These are phyloP conservation scores for Chaetura pelagica DNA, from an alignment of 2,113 vertebrate genomes.

Conservation along the genomic window DNA sequence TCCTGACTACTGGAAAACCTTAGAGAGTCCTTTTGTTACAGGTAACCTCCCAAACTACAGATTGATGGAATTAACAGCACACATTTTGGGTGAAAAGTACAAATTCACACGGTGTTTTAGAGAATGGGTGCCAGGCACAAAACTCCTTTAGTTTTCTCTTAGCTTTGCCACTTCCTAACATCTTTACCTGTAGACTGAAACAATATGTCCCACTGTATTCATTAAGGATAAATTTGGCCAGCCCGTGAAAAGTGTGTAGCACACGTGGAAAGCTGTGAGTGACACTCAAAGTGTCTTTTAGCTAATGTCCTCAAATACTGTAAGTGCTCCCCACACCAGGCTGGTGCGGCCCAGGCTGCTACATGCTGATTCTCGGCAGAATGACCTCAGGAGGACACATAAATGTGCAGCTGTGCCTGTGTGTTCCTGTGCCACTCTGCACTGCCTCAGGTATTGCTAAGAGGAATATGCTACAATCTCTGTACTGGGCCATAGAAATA, in stretches of 20 bases:
- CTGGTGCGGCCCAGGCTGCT: background rate
- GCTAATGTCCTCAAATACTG: background rate
- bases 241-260: rapidly evolving
- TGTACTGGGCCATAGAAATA: background rate
- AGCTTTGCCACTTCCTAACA: background rate
- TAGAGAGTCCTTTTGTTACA: background rate
- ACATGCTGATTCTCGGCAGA: background rate
- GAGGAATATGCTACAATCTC: background rate
- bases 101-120: background rate
- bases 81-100: background rate
- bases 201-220: background rate
- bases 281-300: background rate
- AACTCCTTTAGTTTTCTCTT: background rate
- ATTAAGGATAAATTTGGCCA: background rate
- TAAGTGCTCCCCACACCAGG: background rate
- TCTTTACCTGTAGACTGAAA: background rate
- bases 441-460: background rate
- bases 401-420: background rate
- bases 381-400: background rate
- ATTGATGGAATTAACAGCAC: background rate
- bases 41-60: background rate
- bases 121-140: background rate
- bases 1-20: background rate
- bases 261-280: background rate
- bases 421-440: background rate